These are phyloP conservation scores for Chrysodeixis includens DNA, from an alignment of 2,888 invertebrate genomes.

Conservation along the genomic window DNA sequence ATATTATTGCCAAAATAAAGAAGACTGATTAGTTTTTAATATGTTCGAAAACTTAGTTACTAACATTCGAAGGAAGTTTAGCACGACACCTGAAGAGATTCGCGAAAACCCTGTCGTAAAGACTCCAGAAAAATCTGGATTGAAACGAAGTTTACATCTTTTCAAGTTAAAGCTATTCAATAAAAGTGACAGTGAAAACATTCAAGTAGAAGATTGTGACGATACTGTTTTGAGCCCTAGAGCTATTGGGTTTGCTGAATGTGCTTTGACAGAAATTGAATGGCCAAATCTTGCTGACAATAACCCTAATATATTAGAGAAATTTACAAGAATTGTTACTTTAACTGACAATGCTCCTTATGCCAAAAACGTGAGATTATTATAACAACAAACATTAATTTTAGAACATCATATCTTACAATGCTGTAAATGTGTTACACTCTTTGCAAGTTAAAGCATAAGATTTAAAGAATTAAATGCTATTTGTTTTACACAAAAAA, in stretches of 20 bases:
- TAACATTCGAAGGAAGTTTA: constrained; percentile 83
- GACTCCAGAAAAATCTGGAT: constrained; percentile 72
- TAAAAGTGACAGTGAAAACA: constrained; percentile 67
- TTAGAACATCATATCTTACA: too few species aligned
- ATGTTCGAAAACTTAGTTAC: constrained; percentile 84
- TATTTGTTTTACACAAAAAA: not conserved
- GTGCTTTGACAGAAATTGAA: constrained; percentile 85
- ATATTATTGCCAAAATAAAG: constrained; percentile 78
- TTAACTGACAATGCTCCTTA: constrained; percentile 67
- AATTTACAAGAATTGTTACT: constrained; percentile 84
- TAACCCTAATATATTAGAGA: constrained; percentile 84
- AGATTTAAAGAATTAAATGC: not conserved
- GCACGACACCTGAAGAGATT: constrained; percentile 75
- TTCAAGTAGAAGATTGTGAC: constrained; percentile 73
- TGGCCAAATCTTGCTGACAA: constrained; percentile 88
- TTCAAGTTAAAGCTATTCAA: constrained; percentile 75
- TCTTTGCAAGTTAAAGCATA: too few species aligned
- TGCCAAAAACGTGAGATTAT: constrained; percentile 71
- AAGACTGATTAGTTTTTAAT: constrained; percentile 85
- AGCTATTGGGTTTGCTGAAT: constrained; percentile 84
- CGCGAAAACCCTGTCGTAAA: constrained; percentile 60
- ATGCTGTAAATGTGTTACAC: too few species aligned
- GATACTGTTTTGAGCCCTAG: constrained; percentile 87
- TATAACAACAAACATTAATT: constrained; percentile 6
- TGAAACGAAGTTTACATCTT: constrained; percentile 76